Base-by-base conservation (phyloP, 2,113 vertebrate genomes). In the Felis chaus region DNA sequence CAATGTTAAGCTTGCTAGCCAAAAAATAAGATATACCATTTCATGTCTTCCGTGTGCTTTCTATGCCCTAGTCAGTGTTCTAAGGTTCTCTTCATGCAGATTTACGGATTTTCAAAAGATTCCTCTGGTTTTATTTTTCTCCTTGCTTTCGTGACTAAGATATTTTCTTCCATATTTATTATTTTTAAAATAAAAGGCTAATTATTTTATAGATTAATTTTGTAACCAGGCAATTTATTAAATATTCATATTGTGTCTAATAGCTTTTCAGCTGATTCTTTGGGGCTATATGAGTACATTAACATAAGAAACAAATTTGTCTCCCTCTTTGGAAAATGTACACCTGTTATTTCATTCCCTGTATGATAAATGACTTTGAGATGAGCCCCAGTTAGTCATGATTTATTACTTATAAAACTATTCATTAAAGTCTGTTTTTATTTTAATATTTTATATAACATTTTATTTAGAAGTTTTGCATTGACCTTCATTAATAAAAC, bases 171-270 rank as follows among this genome's bases (percentile, higher is more conserved):
- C 29, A 50, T 36, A 86, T 39, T 92, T 95, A 95, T 36, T 68
- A 36, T 55, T 95, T 95, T 96, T 68, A 68, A 97, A 95, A 85
- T 73, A 93, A 96, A 78, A 97, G 85, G 25, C 71, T 94, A 97
- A 89, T 94, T 97, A 86, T 93, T 89, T 95, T 94, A 94, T 84
- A 96, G 95, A 89, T 86, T 95, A 95, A 93, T 92, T 97, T 95
- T 96, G n/a, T 68, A 92, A 55, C 23, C 41, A 94, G 65, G 66
- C 25, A 63, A 14, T 63, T 73, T 90, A 89, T 94, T 86, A 92
- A 96, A 97, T 94, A 97, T 96, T 92, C 73, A 86, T 93, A 79
- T 69, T 93, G 55, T 73, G 89, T 96, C 63, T 86, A 97, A 90
- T 82, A 95, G 63, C 55, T 93, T 92, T 92, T 95, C 79, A 95